These are phyloP conservation scores for Drosophila melanica DNA, from an alignment of 1,140 invertebrate genomes.

Conservation along the genomic window DNA sequence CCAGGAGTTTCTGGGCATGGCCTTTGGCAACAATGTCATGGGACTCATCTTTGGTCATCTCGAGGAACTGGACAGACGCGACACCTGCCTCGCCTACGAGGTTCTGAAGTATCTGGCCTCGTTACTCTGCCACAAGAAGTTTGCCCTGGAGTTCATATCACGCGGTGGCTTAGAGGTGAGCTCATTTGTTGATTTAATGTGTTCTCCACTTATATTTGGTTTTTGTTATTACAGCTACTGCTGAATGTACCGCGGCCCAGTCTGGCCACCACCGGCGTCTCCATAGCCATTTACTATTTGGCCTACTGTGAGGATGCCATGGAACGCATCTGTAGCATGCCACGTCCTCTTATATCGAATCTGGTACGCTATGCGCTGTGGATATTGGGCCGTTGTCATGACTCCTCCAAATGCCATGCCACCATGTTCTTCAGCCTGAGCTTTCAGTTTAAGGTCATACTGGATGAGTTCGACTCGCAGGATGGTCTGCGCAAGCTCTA, in stretches of 20 bases:
- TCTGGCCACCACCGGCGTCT: slow-evolving; percentile 97
- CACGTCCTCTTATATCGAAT: slow-evolving; percentile 90
- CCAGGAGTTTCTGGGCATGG: slow-evolving; percentile 96
- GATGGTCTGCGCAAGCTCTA: slow-evolving; percentile 96
- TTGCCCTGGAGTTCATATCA: slow-evolving; percentile 97
- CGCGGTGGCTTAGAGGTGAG: slow-evolving; percentile 91
- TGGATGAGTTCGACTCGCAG: slow-evolving; percentile 96
- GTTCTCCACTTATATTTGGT: not conserved
- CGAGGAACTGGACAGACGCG: slow-evolving; percentile 93
- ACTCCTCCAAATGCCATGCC: slow-evolving; percentile 97
- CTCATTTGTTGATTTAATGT: not conserved
- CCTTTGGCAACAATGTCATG: slow-evolving; percentile 96
- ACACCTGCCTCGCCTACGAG: slow-evolving; percentile 97
- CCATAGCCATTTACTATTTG: slow-evolving; percentile 97
- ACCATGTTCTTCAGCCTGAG: slow-evolving; percentile 98
- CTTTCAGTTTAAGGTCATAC: slow-evolving; percentile 95
- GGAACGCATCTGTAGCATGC: slow-evolving; percentile 95
- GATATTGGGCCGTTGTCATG: slow-evolving; percentile 97
- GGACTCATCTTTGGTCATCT: slow-evolving; percentile 95
- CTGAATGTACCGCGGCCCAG: slow-evolving; percentile 95
- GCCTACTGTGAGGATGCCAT: slow-evolving; percentile 99
- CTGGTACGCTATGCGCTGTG: slow-evolving; percentile 95
- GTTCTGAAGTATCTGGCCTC: slow-evolving; percentile 96
- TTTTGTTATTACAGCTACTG: slow-evolving; percentile 86
- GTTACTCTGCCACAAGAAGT: slow-evolving; percentile 98